phyloP scores from a whole-genome alignment of 64 coral and sea anemone species.

The Montipora sp. region DNA sequence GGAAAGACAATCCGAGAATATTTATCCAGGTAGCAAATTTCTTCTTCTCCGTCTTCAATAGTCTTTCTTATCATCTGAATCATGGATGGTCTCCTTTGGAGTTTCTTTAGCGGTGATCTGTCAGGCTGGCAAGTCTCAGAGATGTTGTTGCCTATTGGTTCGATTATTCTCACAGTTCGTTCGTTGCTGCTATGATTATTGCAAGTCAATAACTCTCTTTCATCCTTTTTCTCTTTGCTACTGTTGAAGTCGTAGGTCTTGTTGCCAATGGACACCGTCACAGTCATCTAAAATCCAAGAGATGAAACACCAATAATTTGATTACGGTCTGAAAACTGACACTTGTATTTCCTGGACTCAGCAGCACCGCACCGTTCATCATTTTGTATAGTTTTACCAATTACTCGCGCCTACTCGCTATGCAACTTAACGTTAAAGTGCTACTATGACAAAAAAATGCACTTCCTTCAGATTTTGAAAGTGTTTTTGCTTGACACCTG shows the following conservation, averaged over 20 bases:
- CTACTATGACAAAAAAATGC: no score
- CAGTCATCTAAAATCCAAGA: constrained; percentile 15
- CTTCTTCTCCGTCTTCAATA: constrained; percentile 42
- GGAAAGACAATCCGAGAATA: constrained; percentile 64
- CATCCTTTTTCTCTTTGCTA: constrained; percentile 1
- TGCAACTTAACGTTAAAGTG: no score
- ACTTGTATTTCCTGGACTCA: no score
- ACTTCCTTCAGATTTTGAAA: no score
- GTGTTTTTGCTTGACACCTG: no score
- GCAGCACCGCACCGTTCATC: no score
- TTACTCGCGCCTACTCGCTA: no score
- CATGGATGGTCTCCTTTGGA: constrained; percentile 55
- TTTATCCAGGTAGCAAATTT: constrained; percentile 60
- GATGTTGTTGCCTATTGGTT: not conserved
- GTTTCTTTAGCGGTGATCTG: constrained; percentile 30
- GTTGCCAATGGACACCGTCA: constrained; percentile 54
- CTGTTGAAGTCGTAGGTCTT: constrained; percentile 63
- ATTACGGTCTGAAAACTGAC: no score
- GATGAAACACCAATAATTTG: not conserved
- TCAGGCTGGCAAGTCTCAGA: not conserved
- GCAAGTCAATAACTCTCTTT: not conserved
- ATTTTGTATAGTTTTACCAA: no score
- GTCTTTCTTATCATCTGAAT: constrained; percentile 72
- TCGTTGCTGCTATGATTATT: constrained; percentile 10
- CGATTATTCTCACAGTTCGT: not conserved